Evolutionary conservation across 2,797 vertebrate species (phyloP), one percentile per base, ranked within the genome.

Genomic region (Platyrinchus mystaceus): DNA sequence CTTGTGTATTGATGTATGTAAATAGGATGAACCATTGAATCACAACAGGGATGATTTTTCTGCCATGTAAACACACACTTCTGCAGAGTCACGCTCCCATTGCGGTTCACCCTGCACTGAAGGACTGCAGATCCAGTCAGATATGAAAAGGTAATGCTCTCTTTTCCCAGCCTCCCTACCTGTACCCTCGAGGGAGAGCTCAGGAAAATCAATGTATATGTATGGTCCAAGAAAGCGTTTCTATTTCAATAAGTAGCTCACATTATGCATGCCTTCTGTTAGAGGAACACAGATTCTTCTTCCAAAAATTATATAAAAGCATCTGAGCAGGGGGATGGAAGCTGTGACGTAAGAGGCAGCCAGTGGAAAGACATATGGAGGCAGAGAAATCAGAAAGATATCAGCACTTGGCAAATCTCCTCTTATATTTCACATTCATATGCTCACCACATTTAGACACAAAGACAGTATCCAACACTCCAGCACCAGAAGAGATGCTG

Each of bases 331-430:
- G 87, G 66, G 89, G 83, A 62, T 84, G 69, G 93, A 95, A 91
- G 68, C 56, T 43, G 64, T 93, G 64, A 88, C 32, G 63, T 59
- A 89, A 89, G 90, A 69, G 34, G 87, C 78, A 93, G 86, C 80
- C 93, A 82, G 90, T 75, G 89, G 80, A 95, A 93, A 95, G 64
- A 87, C 84, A 90, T 63, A 88, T 79, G 92, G 94, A 92, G 64
- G 55, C 2, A 73, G 95, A 78, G 76, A 95, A 92, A 94, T 76
- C 92, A 93, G 88, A 91, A 34, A 84, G 55, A 73, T 85, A 93
- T 85, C 68, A 71, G 50, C 24, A 37, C 49, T 70, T 91, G 86
- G 95, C 78, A 94, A 92, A 47, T 43, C 81, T 81, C 21, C n/a
- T 47, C 87, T 94, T 62, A 27, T 34, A 36, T 49, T 76, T 79